These are phyloP conservation scores for Plebejus melissa DNA, from an alignment of 2,888 invertebrate species.

Conservation along the genomic window DNA sequence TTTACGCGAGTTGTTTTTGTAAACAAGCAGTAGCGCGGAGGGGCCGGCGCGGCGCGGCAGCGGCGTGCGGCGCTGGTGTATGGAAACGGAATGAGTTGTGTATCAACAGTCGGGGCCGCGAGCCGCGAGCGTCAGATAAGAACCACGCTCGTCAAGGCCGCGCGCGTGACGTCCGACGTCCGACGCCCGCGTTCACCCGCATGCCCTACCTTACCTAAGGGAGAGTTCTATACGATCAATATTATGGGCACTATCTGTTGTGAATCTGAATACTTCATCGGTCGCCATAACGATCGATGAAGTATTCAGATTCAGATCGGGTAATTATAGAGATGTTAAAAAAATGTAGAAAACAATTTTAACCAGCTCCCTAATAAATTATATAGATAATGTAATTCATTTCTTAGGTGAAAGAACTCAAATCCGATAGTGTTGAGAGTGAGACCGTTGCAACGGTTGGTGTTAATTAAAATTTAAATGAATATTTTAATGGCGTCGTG, in stretches of 20 bases:
- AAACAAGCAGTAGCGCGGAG: slow-evolving; percentile 57
- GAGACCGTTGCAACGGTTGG: too few species aligned
- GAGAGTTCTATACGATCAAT: slow-evolving; percentile 37
- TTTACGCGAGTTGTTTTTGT: slow-evolving; percentile 38
- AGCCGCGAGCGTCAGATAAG: slow-evolving; percentile 58
- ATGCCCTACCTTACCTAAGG: slow-evolving; percentile 47
- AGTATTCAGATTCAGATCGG: too few species aligned
- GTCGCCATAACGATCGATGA: too few species aligned
- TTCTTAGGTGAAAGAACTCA: too few species aligned
- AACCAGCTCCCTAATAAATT: not conserved
- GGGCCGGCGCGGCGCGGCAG: slow-evolving; percentile 40
- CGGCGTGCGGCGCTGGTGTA: slow-evolving; percentile 40
- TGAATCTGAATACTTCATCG: not conserved
- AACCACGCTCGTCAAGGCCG: slow-evolving; percentile 59
- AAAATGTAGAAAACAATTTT: not conserved
- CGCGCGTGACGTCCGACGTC: slow-evolving; percentile 58
- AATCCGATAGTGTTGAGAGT: too few species aligned
- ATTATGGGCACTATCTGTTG: not conserved
- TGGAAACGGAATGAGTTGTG: slow-evolving; percentile 58
- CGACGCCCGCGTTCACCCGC: slow-evolving; percentile 59
- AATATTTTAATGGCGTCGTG: not conserved
- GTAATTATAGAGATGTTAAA: too few species aligned
- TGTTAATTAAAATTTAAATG: too few species aligned
- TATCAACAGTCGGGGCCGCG: slow-evolving; percentile 31
- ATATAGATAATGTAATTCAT: too few species aligned